Evolutionary conservation across 2,888 invertebrate genomes (phyloP), one percentile per base, ranked within the genome.

Genomic region (Oxystoma pomonae): DNA sequence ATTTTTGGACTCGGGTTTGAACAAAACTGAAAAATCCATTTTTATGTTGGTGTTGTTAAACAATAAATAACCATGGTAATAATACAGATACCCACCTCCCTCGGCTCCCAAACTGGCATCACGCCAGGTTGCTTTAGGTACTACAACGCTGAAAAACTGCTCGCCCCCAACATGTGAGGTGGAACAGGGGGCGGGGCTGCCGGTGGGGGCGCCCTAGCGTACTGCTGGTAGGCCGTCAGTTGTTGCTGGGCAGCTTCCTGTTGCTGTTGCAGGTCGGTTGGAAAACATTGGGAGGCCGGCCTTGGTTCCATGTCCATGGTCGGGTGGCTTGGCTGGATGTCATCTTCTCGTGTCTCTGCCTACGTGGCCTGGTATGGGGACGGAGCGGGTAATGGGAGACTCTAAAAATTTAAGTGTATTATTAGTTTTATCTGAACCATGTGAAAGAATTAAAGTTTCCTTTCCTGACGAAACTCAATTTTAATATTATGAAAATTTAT

Each of bases 71-170:
- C n/a, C n/a, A n/a, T n/a, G n/a, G n/a, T n/a, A n/a, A n/a, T n/a
- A n/a, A n/a, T n/a, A n/a, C n/a, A n/a, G n/a, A n/a, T n/a, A n/a
- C n/a, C 51, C 12, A 66, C 66, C 62, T 79, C 67, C 81, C 63
- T 78, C 79, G 59, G 81, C 81, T 49, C 83, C 83, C 22, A 84
- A 77, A 58, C 83, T 82, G 61, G 90, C 80, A 91, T 87, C 50
- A 91, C 89, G 20, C 90, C 90, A 57, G 92, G 91, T 75, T 93
- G 93, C 77, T 93, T 93, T 52, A 93, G 82, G 79, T 93, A 93
- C 77, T 92, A 92, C 71, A 93, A 79, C 18, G 87, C 88, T 49
- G 91, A 90, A 73, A 93, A 93, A 69, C 91, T 91, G 5, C 89
- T 87, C 55, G 85, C 85, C n/a, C 84, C 84, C 21, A 86, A 78